Percentiles rank a stretch among this genome's conserved stretches.
These are phyloP conservation scores for Potamarius usumacintae DNA, from an alignment of 2,113 vertebrate species.

Conservation along the genomic window DNA sequence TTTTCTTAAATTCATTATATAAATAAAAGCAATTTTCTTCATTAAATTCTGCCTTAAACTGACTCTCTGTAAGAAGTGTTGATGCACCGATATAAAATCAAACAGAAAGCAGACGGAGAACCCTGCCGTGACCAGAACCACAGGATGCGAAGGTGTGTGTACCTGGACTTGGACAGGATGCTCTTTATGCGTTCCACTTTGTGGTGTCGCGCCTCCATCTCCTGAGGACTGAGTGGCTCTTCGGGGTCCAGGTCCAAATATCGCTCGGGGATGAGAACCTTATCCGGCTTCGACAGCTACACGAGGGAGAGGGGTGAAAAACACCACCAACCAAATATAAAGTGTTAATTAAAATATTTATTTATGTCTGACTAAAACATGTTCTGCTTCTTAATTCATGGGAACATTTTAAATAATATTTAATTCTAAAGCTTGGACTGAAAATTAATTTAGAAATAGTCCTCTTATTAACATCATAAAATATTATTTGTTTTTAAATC, in stretches of 20 bases:
- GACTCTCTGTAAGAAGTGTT: neutral
- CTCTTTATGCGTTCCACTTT: conserved; percentile 94
- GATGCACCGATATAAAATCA: neutral
- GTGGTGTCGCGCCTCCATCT: conserved; percentile 85
- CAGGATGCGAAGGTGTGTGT: conserved; percentile 20
- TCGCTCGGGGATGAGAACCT: conserved; percentile 91
- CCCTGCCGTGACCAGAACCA: neutral
- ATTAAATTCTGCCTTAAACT: neutral
- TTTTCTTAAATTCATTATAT: neutral
- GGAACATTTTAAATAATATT: neutral
- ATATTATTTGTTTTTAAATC: no score
- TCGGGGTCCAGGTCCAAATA: conserved; percentile 90
- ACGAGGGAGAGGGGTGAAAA: neutral
- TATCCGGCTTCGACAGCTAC: conserved; percentile 89
- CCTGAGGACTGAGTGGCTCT: conserved; percentile 88
- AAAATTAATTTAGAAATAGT: neutral
- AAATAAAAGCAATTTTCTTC: neutral
- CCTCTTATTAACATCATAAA: no score
- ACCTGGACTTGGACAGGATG: conserved; percentile 95
- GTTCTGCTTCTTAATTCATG: no score
- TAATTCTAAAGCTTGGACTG: neutral
- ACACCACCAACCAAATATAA: neutral
- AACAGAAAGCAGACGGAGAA: neutral
- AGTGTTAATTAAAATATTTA: neutral
- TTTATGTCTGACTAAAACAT: neutral